Conservation (phyloP, 2,797 vertebrate genomes). For the Coranthus polyacanthus region DNA sequence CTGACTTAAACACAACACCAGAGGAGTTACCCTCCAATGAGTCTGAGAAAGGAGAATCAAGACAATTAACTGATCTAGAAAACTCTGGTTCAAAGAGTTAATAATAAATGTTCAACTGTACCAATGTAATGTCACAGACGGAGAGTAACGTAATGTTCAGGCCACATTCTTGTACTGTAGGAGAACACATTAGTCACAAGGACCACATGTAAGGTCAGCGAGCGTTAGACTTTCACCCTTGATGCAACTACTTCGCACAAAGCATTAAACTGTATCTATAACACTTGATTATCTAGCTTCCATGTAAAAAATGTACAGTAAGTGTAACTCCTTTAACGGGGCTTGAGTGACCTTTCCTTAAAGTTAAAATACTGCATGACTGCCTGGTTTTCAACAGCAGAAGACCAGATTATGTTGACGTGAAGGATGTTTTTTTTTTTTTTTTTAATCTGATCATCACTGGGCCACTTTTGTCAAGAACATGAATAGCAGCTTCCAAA, state of each 20-base stretch:
- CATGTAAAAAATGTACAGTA: conserved; percentile 73
- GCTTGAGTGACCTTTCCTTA: conserved; percentile 30
- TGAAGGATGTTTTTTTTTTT: conserved; percentile 30
- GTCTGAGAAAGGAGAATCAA: conserved; percentile 73
- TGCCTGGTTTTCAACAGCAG: conserved; percentile 48
- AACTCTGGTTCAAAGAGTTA: conserved; percentile 71
- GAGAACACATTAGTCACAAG: conserved; percentile 42
- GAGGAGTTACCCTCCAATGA: conserved; percentile 81
- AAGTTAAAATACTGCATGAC: conserved; percentile 69
- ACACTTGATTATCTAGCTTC: conserved; percentile 62
- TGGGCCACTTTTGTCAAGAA: conserved; percentile 23
- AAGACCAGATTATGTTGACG: conserved; percentile 27
- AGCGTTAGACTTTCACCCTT: conserved; percentile 44
- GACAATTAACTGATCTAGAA: conserved; percentile 71
- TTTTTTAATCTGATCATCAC: conserved; percentile 6
- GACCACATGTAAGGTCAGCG: conserved; percentile 42
- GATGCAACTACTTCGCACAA: conserved; percentile 66
- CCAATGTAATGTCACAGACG: conserved; percentile 30
- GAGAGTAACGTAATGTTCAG: conserved; percentile 49
- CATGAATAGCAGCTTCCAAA: conserved; percentile 38
- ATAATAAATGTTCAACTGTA: conserved; percentile 48
- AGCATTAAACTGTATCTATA: conserved; percentile 56
- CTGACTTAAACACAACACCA: conserved; percentile 81
- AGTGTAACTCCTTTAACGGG: conserved; percentile 42
- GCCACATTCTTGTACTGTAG: conserved; percentile 29